Evolutionary conservation across 2,113 vertebrate species (phyloP).

Genomic region (Amblyopsis rosae): DNA sequence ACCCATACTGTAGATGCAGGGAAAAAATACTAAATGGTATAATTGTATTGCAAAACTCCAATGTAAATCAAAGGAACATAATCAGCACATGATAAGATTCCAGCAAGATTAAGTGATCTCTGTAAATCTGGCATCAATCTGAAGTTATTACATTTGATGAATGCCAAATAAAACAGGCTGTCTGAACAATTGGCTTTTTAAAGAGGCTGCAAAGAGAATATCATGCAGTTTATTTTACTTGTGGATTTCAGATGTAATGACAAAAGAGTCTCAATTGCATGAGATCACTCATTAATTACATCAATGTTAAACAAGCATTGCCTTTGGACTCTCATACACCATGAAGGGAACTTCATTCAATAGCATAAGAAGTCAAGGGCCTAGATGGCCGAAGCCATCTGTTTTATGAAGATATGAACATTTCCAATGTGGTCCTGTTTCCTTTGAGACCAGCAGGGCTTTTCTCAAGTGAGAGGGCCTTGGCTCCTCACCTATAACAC

Average conservation of each 20-base stretch:
- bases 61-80: constrained; percentile 36
- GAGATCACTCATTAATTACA: constrained; percentile 22
- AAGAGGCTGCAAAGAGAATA: constrained; percentile 8
- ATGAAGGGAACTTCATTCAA: constrained; percentile 8
- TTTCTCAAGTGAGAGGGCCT: constrained; percentile 11
- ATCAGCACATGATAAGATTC: constrained; percentile 59
- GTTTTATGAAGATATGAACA: not conserved
- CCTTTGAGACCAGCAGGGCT: constrained; percentile 37
- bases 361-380: not conserved
- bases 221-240: constrained; percentile 44
- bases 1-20: constrained; percentile 13
- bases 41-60: constrained; percentile 30
- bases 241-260: constrained; percentile 33
- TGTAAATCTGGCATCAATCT: constrained; percentile 60
- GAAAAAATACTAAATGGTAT: constrained; percentile 5
- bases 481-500: no score
- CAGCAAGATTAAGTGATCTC: constrained; percentile 64
- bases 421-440: constrained; percentile 35
- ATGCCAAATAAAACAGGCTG: constrained; percentile 49
- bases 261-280: constrained; percentile 26
- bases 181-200: not conserved
- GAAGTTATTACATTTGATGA: constrained; percentile 38
- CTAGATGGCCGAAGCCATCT: constrained; percentile 8
- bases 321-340: not conserved
- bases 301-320: constrained; percentile 21